Base-by-base conservation (phyloP, 1,140 invertebrate species). In the Temnothorax longispinosus region DNA sequence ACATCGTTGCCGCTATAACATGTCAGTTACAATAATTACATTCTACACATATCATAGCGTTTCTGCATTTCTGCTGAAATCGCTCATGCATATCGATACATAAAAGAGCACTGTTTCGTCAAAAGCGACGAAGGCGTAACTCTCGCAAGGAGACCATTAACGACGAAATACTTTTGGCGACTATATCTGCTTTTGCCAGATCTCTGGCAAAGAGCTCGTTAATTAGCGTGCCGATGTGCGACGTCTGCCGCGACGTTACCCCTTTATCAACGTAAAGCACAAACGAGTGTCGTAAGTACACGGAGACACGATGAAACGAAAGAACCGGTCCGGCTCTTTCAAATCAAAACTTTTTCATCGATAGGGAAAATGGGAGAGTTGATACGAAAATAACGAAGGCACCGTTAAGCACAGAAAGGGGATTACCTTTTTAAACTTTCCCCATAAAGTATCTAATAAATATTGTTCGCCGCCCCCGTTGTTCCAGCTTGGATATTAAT, bases 361-460 rank as follows among this genome's bases (percentile, higher is more conserved):
- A 27, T 60, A 5, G 13, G n/a, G n/a, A 58, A 35, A 67, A 27
- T 27, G 41, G 3, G 27, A 58, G 50, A n/a, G 27, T 50, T 50
- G 27, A 82, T 74, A 74, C 69, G 41, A 38, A 75, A 74, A 84
- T 84, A 84, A 84, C 54, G 69, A 75, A 62, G 41, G 56, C 11
- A 62, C 32, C 54, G 41, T 41, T 58, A 74, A 47, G 41, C 6
- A 71, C 10, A 44, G 38, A 47, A 35, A 10, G 52, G 82, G 91
- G 89, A 93, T 94, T 93, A 92, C 91, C 93, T 93, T 94, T 94
- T 94, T 94, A 94, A 94, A 94, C 91, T 94, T 94, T 27, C 92
- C 74, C 89, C 89, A 92, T 94, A 93, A 94, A 94, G 90, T 93
- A 92, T 93, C 92, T 94, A 93, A 94, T 94, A 94, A 94, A 94